These are phyloP conservation scores for Anguilla anguilla DNA, from an alignment of 2,797 vertebrate genomes.

Conservation along the genomic window DNA sequence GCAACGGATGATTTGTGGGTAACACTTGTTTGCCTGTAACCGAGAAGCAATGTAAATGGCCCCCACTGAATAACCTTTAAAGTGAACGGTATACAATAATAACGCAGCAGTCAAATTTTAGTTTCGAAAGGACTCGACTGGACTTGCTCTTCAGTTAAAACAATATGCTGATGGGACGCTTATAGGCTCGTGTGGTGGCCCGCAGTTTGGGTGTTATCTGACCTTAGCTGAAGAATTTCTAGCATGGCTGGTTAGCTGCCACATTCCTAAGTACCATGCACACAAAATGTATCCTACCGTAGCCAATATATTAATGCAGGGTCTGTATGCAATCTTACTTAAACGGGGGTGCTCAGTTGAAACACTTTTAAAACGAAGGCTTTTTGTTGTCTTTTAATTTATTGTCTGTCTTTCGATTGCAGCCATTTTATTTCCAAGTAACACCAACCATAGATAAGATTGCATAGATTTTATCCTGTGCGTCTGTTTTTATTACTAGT, in stretches of 20 bases:
- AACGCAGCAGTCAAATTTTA: not conserved
- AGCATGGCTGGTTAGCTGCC: constrained; percentile 17
- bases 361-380: not conserved
- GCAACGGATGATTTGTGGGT: constrained; percentile 37
- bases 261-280: constrained; percentile 7
- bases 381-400: not conserved
- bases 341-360: not conserved
- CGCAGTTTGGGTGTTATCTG: constrained; percentile 11
- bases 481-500: not conserved
- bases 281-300: not conserved
- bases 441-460: not conserved
- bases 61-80: constrained; percentile 10
- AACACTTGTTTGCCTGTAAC: constrained; percentile 29
- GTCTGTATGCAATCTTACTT: not conserved
- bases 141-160: not conserved
- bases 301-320: not conserved
- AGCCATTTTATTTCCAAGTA: not conserved
- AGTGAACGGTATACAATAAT: constrained; percentile 9
- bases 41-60: constrained; percentile 7
- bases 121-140: not conserved
- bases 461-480: not conserved
- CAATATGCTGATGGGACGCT: not conserved
- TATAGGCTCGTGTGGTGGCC: not conserved
- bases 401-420: not conserved
- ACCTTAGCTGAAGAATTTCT: constrained; percentile 22